Percentiles rank a stretch among this genome's conserved stretches.
These are phyloP conservation scores for Acropora yongei DNA, from an alignment of 64 coral and sea anemone species.

Conservation along the genomic window DNA sequence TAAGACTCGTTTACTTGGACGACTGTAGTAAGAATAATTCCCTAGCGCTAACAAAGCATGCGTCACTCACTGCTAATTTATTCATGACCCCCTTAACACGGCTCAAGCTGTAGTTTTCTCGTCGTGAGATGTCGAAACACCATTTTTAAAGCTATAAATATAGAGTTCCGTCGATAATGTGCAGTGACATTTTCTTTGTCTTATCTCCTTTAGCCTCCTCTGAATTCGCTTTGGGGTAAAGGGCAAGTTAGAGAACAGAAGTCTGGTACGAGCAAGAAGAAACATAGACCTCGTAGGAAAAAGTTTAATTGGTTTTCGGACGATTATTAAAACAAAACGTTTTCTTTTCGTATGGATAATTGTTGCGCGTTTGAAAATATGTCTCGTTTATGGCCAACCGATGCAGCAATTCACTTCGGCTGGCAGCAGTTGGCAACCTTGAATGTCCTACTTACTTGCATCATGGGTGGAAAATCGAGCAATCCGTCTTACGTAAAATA, in stretches of 20 bases:
- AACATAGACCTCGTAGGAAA: not conserved
- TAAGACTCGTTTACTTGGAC: no score
- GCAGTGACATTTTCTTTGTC: not conserved
- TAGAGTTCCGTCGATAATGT: not conserved
- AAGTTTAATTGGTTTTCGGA: slow-evolving; percentile 26
- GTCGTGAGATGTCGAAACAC: not conserved
- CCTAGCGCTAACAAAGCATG: no score
- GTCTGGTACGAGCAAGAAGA: not conserved
- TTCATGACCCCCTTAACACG: no score
- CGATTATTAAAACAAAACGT: not conserved
- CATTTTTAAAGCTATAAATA: not conserved
- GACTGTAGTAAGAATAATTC: no score
- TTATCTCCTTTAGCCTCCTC: not conserved
- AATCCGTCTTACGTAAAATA: no score
- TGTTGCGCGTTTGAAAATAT: not conserved
- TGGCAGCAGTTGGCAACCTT: no score
- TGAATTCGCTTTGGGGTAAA: not conserved
- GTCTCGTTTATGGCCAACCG: no score
- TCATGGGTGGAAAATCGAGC: no score
- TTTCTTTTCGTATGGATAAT: not conserved
- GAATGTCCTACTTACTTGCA: no score
- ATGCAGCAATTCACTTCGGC: no score
- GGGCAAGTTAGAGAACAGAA: not conserved
- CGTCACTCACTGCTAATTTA: no score
- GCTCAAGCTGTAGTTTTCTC: not conserved